Conservation (phyloP, 2,797 vertebrate genomes). For the Euthynnus affinis region DNA sequence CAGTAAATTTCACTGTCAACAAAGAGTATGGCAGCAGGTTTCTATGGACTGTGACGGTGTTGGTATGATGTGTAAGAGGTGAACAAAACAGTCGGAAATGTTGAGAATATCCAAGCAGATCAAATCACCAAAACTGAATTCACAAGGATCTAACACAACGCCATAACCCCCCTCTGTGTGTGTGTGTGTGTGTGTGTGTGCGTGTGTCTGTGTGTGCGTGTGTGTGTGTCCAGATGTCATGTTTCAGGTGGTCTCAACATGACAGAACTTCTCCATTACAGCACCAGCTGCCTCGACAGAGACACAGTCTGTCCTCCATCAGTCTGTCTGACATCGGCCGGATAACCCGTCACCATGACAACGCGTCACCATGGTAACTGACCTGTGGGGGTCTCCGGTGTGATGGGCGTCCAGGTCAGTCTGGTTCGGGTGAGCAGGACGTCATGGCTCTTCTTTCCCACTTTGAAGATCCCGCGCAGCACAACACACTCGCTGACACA, state of each 20-base stretch:
- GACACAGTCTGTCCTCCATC: slow-evolving; percentile 16
- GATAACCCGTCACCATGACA: background rate
- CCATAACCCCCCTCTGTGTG: background rate
- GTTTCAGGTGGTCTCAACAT: slow-evolving; percentile 65
- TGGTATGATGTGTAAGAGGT: no score
- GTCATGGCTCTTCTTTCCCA: slow-evolving; percentile 82
- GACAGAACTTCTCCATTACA: slow-evolving; percentile 66
- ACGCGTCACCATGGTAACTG: slow-evolving; percentile 23
- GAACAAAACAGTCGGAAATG: no score
- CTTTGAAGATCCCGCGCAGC: slow-evolving; percentile 79
- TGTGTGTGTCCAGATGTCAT: slow-evolving; percentile 56
- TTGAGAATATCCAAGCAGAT: background rate
- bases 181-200: slow-evolving; percentile 19
- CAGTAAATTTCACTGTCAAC: no score
- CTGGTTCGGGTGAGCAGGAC: slow-evolving; percentile 73
- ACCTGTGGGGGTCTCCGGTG: slow-evolving; percentile 77
- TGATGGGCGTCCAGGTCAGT: slow-evolving; percentile 78
- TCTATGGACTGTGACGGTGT: no score
- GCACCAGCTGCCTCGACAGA: slow-evolving; percentile 62
- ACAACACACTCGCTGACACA: slow-evolving; percentile 67
- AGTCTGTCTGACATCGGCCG: slow-evolving; percentile 11
- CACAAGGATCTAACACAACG: background rate
- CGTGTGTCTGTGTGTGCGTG: slow-evolving; percentile 6
- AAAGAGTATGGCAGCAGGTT: no score
- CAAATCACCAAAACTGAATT: background rate